phyloP scores from a whole-genome alignment of 2,113 vertebrate genomes.

The Rallus limicola region DNA sequence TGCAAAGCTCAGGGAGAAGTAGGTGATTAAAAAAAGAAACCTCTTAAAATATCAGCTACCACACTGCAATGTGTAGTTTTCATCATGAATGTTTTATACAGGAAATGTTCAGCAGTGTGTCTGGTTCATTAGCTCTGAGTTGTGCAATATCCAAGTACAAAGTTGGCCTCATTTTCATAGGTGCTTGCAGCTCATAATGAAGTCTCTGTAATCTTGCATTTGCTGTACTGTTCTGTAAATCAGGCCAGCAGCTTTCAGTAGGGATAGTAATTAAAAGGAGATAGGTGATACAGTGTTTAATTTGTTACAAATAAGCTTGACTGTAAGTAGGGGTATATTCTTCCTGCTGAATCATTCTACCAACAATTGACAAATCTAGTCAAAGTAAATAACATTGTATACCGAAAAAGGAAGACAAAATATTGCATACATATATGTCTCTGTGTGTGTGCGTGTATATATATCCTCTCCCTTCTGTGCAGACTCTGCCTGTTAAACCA shows the following conservation, averaged over 20 bases:
- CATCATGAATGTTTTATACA: constrained; percentile 12
- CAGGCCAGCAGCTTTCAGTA: neutral
- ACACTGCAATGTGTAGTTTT: neutral
- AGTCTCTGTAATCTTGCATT: neutral
- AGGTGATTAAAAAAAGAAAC: neutral
- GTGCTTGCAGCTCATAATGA: constrained; percentile 17
- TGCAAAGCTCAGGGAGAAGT: neutral
- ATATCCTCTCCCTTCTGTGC: neutral
- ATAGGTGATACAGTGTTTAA: neutral
- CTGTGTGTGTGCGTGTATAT: rapidly evolving
- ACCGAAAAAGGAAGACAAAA: neutral
- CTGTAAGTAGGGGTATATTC: neutral
- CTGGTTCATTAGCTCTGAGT: constrained; percentile 6
- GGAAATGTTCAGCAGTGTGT: neutral
- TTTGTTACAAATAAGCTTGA: neutral
- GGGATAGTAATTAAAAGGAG: neutral
- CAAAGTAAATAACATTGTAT: neutral
- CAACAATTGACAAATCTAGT: neutral
- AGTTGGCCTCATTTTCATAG: constrained; percentile 33
- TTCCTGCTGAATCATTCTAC: neutral
- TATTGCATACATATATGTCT: rapidly evolving
- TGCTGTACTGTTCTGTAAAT: neutral
- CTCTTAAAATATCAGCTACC: neutral
- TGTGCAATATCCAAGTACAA: neutral
- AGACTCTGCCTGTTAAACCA: neutral